phyloP scores from a whole-genome alignment of 2,888 invertebrate genomes.

The Exephanes ischioxanthus region DNA sequence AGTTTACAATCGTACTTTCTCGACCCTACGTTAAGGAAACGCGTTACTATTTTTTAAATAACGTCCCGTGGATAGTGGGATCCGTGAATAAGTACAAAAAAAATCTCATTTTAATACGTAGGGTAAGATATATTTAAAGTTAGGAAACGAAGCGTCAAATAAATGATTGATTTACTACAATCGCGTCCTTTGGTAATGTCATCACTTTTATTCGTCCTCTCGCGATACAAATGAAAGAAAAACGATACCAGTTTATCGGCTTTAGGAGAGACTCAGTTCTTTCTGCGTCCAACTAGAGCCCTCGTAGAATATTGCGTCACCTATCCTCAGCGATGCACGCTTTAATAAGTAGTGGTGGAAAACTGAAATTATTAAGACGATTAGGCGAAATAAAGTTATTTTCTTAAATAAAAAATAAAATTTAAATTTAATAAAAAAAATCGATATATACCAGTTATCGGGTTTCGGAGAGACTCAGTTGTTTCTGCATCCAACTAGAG shows the following conservation, averaged over 20 bases:
- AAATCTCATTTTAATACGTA: constrained; percentile 36
- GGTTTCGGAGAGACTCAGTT: constrained; percentile 79
- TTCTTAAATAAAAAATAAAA: neutral
- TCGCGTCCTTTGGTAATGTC: neutral
- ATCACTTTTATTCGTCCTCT: constrained; percentile 21
- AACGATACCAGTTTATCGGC: constrained; percentile 11
- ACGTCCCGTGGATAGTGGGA: constrained; percentile 32
- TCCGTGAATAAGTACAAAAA: constrained; percentile 57
- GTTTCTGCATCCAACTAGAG: constrained; percentile 91
- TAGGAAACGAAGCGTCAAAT: constrained; percentile 17
- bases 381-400: neutral
- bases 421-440: neutral
- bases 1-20: constrained; percentile 46
- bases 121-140: constrained; percentile 1
- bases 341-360: constrained; percentile 97
- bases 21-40: constrained; percentile 36
- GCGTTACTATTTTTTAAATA: constrained; percentile 44
- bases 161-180: constrained; percentile 19
- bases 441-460: neutral
- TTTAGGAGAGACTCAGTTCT: constrained; percentile 81
- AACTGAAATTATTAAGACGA: constrained; percentile 89
- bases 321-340: constrained; percentile 93
- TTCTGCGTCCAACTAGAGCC: constrained; percentile 93
- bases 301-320: constrained; percentile 96
- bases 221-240: neutral